phyloP scores from a whole-genome alignment of 1,140 invertebrate species.

The Pseudomyrmex cubaensis region DNA sequence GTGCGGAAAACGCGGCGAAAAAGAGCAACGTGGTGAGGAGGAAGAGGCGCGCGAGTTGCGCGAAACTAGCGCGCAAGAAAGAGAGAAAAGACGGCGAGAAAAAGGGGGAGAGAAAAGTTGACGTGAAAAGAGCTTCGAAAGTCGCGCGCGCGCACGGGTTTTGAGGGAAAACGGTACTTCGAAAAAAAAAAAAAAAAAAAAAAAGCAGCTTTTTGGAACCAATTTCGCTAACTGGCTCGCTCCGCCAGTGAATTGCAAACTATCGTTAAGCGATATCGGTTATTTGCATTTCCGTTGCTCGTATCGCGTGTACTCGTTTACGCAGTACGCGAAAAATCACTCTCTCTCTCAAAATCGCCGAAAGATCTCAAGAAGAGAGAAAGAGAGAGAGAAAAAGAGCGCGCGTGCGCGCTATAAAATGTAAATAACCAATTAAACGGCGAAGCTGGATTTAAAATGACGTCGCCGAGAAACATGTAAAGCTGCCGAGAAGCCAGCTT shows the following conservation, averaged over 20 bases:
- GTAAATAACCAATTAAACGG: slow-evolving; percentile 57
- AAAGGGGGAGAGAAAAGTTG: not conserved
- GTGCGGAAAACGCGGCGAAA: slow-evolving; percentile 35
- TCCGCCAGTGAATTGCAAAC: slow-evolving; percentile 25
- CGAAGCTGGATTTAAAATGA: slow-evolving; percentile 44
- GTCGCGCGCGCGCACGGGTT: slow-evolving; percentile 31
- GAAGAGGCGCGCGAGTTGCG: not conserved
- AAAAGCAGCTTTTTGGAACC: slow-evolving; percentile 12
- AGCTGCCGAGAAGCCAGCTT: slow-evolving; percentile 37
- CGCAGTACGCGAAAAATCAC: slow-evolving; percentile 28
- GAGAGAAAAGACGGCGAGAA: not conserved
- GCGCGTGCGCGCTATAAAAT: slow-evolving; percentile 1
- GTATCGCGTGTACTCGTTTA: slow-evolving; percentile 3
- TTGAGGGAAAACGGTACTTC: slow-evolving; percentile 10
- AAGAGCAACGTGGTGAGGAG: not conserved
- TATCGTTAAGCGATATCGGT: slow-evolving; percentile 31
- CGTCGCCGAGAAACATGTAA: slow-evolving; percentile 12
- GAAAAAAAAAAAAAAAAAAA: slow-evolving; percentile 45
- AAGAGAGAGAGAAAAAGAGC: no score
- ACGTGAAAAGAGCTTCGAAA: slow-evolving; percentile 13
- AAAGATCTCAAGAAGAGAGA: not conserved
- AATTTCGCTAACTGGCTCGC: slow-evolving; percentile 40
- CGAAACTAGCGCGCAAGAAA: not conserved
- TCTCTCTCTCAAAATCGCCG: slow-evolving; percentile 28
- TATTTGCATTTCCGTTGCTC: slow-evolving; percentile 37